Evolutionary conservation across 1,140 invertebrate genomes (phyloP).

Genomic region (Drosophila auraria): DNA sequence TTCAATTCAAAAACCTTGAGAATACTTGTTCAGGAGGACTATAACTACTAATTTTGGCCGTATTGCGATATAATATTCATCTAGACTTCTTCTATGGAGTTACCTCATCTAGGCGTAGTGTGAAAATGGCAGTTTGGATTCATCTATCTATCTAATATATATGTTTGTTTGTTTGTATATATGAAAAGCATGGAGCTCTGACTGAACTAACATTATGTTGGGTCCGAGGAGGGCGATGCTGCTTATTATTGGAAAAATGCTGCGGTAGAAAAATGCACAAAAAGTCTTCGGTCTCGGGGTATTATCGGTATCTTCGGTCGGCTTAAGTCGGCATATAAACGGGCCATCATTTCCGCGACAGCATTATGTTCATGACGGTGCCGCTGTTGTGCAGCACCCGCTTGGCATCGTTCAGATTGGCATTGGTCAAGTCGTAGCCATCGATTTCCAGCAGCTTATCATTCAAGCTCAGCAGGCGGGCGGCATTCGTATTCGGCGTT

Average conservation of each 20-base stretch:
- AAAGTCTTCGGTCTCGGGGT: slow-evolving; percentile 78
- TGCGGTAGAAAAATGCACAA: slow-evolving; percentile 75
- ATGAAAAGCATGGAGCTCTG: slow-evolving; percentile 41
- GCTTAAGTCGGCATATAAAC: slow-evolving; percentile 8
- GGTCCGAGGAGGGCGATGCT: slow-evolving; percentile 29
- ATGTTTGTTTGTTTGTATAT: neutral
- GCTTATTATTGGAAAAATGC: slow-evolving; percentile 49
- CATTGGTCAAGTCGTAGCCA: slow-evolving; percentile 88
- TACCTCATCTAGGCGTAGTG: slow-evolving; percentile 27
- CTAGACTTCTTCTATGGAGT: slow-evolving; percentile 20
- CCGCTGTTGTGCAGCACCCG: slow-evolving; percentile 86
- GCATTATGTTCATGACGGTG: slow-evolving; percentile 86
- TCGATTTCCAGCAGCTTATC: slow-evolving; percentile 88
- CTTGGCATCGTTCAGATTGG: slow-evolving; percentile 86
- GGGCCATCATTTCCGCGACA: slow-evolving; percentile 80
- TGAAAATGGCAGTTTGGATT: slow-evolving; percentile 60
- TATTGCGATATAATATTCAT: slow-evolving; percentile 34
- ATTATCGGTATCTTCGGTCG: slow-evolving; percentile 4
- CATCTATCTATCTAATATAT: slow-evolving; percentile 37
- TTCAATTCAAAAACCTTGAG: slow-evolving; percentile 20
- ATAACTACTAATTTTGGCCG: slow-evolving; percentile 45
- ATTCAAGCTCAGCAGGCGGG: slow-evolving; percentile 86
- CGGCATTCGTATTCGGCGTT: slow-evolving; percentile 86
- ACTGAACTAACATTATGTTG: slow-evolving; percentile 58
- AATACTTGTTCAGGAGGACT: slow-evolving; percentile 38